Percentiles rank a stretch among this genome's conserved stretches.
These are phyloP conservation scores for Cistogaster globosa DNA, from an alignment of 2,888 invertebrate species.

Conservation along the genomic window DNA sequence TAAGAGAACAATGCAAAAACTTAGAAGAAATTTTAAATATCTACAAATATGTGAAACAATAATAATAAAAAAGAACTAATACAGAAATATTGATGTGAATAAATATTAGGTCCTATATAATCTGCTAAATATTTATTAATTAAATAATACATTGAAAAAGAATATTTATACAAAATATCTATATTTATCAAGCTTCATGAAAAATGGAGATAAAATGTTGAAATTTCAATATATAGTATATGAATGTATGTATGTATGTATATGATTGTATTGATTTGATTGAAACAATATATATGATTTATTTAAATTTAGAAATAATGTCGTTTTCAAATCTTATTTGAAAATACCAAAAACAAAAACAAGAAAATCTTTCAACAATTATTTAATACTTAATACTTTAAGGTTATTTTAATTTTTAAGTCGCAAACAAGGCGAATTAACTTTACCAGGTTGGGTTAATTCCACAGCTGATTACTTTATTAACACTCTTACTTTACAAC, in stretches of 20 bases:
- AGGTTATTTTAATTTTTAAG: slow-evolving; percentile 50
- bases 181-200: slow-evolving; percentile 53
- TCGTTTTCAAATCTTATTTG: slow-evolving; percentile 60
- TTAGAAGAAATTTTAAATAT: background rate
- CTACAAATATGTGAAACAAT: background rate
- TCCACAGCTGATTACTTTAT: no score
- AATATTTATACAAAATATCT: background rate
- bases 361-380: slow-evolving; percentile 8
- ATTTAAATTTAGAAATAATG: slow-evolving; percentile 42
- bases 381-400: slow-evolving; percentile 26
- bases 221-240: slow-evolving; percentile 60
- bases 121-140: slow-evolving; percentile 43
- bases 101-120: slow-evolving; percentile 59
- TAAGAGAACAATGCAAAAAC: background rate
- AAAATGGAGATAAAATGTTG: slow-evolving; percentile 62
- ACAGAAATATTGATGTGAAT: slow-evolving; percentile 37
- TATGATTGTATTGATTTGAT: slow-evolving; percentile 60
- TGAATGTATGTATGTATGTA: slow-evolving; percentile 2
- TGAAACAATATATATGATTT: slow-evolving; percentile 35
- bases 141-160: slow-evolving; percentile 18
- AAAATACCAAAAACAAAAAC: background rate
- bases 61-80: slow-evolving; percentile 21
- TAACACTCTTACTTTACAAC: no score
- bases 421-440: slow-evolving; percentile 27
- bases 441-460: no score